These are phyloP conservation scores for Marcusenius ussheri DNA, from an alignment of 2,113 vertebrate genomes.

Conservation along the genomic window DNA sequence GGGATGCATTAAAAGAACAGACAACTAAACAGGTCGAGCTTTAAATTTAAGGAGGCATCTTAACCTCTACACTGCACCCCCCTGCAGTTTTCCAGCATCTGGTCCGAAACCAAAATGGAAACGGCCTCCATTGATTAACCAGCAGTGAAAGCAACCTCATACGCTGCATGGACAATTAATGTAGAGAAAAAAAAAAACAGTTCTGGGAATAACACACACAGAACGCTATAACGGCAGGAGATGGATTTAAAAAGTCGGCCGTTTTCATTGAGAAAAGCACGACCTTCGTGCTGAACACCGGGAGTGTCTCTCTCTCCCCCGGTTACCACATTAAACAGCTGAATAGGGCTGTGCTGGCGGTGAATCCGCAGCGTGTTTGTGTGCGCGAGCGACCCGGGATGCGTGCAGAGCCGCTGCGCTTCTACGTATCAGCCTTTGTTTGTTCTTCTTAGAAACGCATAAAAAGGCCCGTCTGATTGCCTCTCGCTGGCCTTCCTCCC, in stretches of 20 bases:
- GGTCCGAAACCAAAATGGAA: background rate
- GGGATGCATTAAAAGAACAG: background rate
- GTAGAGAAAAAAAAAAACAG: background rate
- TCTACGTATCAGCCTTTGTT: background rate
- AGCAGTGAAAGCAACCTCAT: background rate
- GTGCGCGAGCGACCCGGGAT: background rate
- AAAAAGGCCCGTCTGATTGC: background rate
- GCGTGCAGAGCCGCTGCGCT: background rate
- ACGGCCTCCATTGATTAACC: background rate
- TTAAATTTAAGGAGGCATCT: background rate
- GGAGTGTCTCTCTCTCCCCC: background rate
- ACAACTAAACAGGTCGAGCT: background rate
- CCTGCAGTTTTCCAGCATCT: background rate
- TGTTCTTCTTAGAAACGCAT: constrained; percentile 14
- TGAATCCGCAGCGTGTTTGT: background rate
- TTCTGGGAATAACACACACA: background rate
- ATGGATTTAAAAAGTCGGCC: background rate
- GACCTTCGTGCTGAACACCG: background rate
- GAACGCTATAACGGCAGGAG: background rate
- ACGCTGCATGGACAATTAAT: background rate
- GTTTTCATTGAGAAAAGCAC: background rate
- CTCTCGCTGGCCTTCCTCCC: background rate
- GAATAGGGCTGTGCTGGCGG: background rate
- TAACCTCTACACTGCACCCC: background rate
- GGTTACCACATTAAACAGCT: background rate